These are phyloP conservation scores for Chromoteleia sp. DNA, from an alignment of 2,888 invertebrate genomes.

Conservation along the genomic window DNA sequence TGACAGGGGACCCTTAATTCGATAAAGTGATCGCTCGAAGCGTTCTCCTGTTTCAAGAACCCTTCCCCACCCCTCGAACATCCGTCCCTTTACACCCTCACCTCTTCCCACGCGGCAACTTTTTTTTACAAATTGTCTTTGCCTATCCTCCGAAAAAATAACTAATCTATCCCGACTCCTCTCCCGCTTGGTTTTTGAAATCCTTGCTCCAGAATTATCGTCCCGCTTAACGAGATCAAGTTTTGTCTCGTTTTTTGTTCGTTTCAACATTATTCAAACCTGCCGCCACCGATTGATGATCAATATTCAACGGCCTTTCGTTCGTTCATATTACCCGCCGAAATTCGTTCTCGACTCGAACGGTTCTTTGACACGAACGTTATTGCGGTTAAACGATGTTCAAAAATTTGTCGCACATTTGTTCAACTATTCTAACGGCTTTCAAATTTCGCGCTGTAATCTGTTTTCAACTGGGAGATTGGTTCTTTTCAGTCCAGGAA, in stretches of 20 bases:
- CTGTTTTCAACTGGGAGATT: too few relatives aligned
- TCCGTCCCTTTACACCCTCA: not conserved
- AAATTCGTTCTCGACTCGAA: not conserved
- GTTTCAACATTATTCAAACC: constrained; percentile 29
- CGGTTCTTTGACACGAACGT: too few relatives aligned
- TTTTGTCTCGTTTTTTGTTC: constrained; percentile 13
- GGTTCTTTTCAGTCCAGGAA: too few relatives aligned
- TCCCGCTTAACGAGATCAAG: not conserved
- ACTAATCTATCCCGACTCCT: too few relatives aligned
- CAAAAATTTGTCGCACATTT: too few relatives aligned
- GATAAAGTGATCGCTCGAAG: constrained; percentile 70
- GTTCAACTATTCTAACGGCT: too few relatives aligned
- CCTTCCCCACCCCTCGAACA: constrained; percentile 36
- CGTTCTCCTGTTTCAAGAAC: constrained; percentile 68
- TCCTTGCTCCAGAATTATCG: not conserved
- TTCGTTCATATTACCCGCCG: constrained; percentile 28
- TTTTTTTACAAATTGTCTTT: too few relatives aligned
- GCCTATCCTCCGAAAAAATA: too few relatives aligned
- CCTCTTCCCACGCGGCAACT: too few relatives aligned
- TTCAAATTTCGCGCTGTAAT: too few relatives aligned
- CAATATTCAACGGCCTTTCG: constrained; percentile 14
- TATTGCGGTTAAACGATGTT: too few relatives aligned
- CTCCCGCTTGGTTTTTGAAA: too few relatives aligned
- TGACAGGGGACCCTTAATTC: constrained; percentile 70
- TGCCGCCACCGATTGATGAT: constrained; percentile 16